phyloP scores from a whole-genome alignment of 2,113 vertebrate genomes.

The Takifugu bimaculatus region DNA sequence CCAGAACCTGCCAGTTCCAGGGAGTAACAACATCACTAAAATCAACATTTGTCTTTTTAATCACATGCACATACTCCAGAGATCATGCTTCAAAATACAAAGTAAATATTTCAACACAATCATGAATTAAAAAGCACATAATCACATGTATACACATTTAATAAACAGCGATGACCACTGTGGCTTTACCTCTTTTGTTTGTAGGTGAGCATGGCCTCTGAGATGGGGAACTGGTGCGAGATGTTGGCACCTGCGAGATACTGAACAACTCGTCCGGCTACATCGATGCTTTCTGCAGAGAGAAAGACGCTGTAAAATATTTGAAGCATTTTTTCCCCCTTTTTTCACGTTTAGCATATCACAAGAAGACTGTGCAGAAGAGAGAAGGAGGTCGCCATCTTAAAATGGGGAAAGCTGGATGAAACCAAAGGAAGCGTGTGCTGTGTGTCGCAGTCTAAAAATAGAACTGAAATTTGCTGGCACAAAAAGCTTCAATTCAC shows the following conservation, averaged over 20 bases:
- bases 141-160: constrained; percentile 14
- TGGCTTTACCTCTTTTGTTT: constrained; percentile 66
- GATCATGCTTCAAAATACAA: constrained; percentile 11
- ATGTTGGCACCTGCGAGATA: constrained; percentile 73
- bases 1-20: background rate
- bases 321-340: too few relatives aligned
- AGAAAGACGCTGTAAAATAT: constrained; percentile 1
- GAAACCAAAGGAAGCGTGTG: too few relatives aligned
- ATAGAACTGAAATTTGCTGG: background rate
- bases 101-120: constrained; percentile 8
- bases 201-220: constrained; percentile 84
- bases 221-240: constrained; percentile 82
- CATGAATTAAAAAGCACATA: constrained; percentile 23
- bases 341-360: background rate
- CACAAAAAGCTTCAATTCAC: background rate
- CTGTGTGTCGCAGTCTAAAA: background rate
- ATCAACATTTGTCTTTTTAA: constrained; percentile 1
- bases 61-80: constrained; percentile 30
- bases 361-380: background rate
- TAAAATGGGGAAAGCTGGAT: too few relatives aligned
- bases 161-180: background rate
- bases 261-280: constrained; percentile 65
- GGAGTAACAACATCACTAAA: background rate
- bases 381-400: background rate
- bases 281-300: constrained; percentile 65